Evolutionary conservation across 2,797 vertebrate species (phyloP).

Genomic region (Odontamblyopus rebecca): DNA sequence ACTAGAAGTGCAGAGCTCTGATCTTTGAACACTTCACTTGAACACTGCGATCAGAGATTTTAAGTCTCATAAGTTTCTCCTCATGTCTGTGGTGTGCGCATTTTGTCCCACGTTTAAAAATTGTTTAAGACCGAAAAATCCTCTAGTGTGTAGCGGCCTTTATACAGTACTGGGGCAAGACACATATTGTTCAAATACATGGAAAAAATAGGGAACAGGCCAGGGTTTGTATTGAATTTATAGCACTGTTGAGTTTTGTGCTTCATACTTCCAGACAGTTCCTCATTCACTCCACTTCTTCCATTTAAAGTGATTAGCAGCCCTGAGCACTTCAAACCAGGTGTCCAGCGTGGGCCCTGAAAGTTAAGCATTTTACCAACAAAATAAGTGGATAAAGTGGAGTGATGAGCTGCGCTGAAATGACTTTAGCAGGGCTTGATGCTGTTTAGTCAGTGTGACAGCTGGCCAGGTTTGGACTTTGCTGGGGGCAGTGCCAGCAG

Average conservation of each 20-base stretch:
- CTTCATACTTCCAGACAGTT: slow-evolving; percentile 41
- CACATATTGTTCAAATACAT: no score
- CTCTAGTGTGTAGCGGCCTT: no score
- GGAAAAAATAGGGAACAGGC: no score
- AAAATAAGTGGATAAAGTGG: slow-evolving; percentile 39
- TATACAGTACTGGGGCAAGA: no score
- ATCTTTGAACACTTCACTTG: no score
- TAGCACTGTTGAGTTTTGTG: slow-evolving; percentile 46
- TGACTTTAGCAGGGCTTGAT: slow-evolving; percentile 57
- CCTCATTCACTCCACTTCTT: slow-evolving; percentile 47
- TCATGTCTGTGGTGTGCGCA: no score
- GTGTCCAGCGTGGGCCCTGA: slow-evolving; percentile 21
- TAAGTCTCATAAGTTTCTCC: no score
- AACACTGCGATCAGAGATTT: no score
- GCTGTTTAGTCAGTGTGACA: slow-evolving; percentile 59
- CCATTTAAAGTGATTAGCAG: slow-evolving; percentile 63
- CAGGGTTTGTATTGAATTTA: neutral
- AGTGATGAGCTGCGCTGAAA: slow-evolving; percentile 44
- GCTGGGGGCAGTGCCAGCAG: slow-evolving; percentile 58
- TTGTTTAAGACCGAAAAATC: no score
- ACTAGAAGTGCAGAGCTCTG: no score
- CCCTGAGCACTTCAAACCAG: slow-evolving; percentile 47
- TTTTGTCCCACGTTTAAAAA: no score
- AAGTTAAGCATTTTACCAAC: slow-evolving; percentile 40
- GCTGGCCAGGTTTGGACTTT: slow-evolving; percentile 52